Percentiles rank a stretch among this genome's conserved stretches.
phyloP scores from a whole-genome alignment of 2,888 invertebrate species.

The Neoaliturus tenellus region DNA sequence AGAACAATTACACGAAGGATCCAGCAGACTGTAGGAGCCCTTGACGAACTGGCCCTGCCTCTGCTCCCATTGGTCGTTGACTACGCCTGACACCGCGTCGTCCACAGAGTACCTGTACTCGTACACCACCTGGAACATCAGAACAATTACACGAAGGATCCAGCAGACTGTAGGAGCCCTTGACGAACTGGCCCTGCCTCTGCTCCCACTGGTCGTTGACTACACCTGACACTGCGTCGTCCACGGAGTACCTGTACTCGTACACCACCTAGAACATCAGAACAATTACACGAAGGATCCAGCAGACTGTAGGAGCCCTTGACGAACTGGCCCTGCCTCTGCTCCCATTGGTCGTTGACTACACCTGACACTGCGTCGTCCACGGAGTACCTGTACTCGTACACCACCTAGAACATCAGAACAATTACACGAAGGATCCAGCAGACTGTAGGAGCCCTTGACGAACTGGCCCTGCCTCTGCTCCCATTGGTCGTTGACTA shows the following conservation, averaged over 20 bases:
- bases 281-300: constrained; percentile 67
- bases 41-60: constrained; percentile 68
- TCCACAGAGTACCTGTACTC: constrained; percentile 69
- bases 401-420: constrained; percentile 64
- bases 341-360: constrained; percentile 69
- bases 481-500: no score
- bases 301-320: constrained; percentile 69
- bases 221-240: constrained; percentile 67
- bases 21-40: constrained; percentile 69
- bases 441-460: no score
- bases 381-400: constrained; percentile 68
- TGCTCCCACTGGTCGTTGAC: constrained; percentile 69
- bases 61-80: constrained; percentile 69
- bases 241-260: constrained; percentile 68
- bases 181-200: constrained; percentile 68
- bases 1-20: no score
- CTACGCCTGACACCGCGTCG: constrained; percentile 67
- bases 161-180: constrained; percentile 69
- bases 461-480: no score
- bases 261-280: constrained; percentile 65
- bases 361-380: constrained; percentile 68
- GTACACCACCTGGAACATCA: constrained; percentile 65
- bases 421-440: no score
- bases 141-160: no score
- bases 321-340: constrained; percentile 68